Base-by-base conservation (phyloP, 2,888 invertebrate genomes). In the Drosophila affinis region DNA sequence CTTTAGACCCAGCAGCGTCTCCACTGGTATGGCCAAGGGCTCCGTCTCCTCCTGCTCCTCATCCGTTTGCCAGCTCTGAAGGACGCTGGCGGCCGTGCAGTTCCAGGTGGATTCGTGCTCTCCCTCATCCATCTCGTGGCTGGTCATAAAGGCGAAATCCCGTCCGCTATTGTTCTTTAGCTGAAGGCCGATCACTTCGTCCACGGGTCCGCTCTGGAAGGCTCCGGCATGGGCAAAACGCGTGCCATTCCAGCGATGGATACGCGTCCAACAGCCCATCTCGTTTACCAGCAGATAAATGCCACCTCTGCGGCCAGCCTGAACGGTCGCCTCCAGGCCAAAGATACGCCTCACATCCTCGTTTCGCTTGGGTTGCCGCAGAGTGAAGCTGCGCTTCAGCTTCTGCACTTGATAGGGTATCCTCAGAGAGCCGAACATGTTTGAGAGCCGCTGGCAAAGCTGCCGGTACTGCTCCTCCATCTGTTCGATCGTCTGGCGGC, bases 151-250 rank as follows among this genome's bases (percentile, higher is more conserved):
- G 32, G 92, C 75, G 24, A 92, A 93, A 49, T 92, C 75, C 1
- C 86, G 72, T 1, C 39, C 21, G 2, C 34, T 63, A 3, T 89
- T 82, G 21, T 75, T 74, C 24, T 60, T 27, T 29, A 73, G 21
- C 24, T 70, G 57, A 18, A 79, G 54, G 1, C 93, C 90, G 1
- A 91, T 84, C 5, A 93, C 92, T 80, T 93, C 91, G 32, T 91
- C 90, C 3, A 94, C 87, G 14, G 84, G 81, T 3, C 94, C 94
- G 32, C 93, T 93, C 64, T 92, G 80, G 12, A 93, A 85, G 46
- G 88, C 71, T 9, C 76, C 81, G 1, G 91, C 34, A 9, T 57
- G 63, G 14, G 74, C 72, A 53, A 92, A 93, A 1, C 75, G 65
- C 0, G 75, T 65, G 2, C 86, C 77, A 21, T 89, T 89, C 92